Conservation (phyloP, 2,888 invertebrate genomes). For the Oscheius myriophilus region DNA sequence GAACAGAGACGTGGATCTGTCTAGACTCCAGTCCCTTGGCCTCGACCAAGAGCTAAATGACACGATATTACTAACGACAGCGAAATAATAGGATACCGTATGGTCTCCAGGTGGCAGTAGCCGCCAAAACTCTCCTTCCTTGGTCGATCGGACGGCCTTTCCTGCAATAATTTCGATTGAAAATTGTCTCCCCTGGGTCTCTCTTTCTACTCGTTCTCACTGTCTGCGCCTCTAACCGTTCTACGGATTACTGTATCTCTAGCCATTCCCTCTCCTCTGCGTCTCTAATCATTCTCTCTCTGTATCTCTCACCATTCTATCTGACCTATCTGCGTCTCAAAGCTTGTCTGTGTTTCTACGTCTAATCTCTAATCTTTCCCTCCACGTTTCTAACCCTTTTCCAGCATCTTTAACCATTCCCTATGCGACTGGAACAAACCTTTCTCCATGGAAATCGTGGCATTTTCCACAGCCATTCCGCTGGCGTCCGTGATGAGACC, state of each 20-base stretch:
- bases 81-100: conserved; percentile 32
- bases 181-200: too few species aligned
- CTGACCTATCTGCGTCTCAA: too few species aligned
- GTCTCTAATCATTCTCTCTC: too few species aligned
- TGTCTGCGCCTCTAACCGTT: too few species aligned
- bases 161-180: conserved; percentile 69
- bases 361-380: too few species aligned
- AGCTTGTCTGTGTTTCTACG: too few species aligned
- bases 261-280: too few species aligned
- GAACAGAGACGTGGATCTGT: conserved; percentile 43
- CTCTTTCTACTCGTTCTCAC: too few species aligned
- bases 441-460: conserved; percentile 77
- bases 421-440: conserved; percentile 18
- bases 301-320: too few species aligned
- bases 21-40: conserved; percentile 53
- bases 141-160: conserved; percentile 82
- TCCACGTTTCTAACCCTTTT: too few species aligned
- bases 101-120: conserved; percentile 80
- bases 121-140: conserved; percentile 91
- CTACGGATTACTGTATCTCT: too few species aligned
- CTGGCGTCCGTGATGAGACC: conserved; percentile 54
- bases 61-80: background rate
- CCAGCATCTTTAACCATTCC: background rate
- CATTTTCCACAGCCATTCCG: conserved; percentile 76
- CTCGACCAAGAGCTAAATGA: conserved; percentile 50